Evolutionary conservation across 1,140 invertebrate genomes (phyloP).

Genomic region (Ruditapes philippinarum): DNA sequence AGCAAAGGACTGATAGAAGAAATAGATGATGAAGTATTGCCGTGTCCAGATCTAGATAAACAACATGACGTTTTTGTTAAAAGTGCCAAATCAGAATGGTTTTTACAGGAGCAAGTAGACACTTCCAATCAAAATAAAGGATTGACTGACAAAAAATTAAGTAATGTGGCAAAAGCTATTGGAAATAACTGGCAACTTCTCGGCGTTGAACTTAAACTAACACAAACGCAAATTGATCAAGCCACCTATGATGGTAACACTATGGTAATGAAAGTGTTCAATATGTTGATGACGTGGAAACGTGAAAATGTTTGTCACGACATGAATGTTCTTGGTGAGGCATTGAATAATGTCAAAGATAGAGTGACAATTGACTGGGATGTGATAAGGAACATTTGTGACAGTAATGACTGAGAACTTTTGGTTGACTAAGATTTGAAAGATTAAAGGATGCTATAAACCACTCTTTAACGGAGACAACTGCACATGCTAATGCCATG

Average conservation of each 20-base stretch:
- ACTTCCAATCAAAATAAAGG: not conserved
- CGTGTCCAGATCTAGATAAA: not conserved
- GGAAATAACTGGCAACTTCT: not conserved
- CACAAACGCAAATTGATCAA: not conserved
- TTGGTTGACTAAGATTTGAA: no score
- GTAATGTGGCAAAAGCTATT: not conserved
- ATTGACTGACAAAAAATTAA: not conserved
- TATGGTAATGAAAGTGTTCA: not conserved
- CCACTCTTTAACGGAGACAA: no score
- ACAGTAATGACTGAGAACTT: not conserved
- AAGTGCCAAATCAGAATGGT: not conserved
- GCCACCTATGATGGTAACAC: not conserved
- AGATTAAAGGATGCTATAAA: no score
- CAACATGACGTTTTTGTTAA: not conserved
- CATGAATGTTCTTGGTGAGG: not conserved
- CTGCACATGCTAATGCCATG: no score
- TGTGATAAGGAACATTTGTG: slow-evolving; percentile 9
- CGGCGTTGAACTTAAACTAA: not conserved
- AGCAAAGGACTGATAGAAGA: no score
- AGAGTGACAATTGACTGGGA: not conserved
- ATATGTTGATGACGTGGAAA: not conserved
- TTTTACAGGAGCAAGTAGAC: not conserved
- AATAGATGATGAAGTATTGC: not conserved
- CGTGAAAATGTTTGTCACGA: not conserved
- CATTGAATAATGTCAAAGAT: not conserved